Base-by-base conservation (phyloP, 2,113 vertebrate species). In the Dermatemys mawii region DNA sequence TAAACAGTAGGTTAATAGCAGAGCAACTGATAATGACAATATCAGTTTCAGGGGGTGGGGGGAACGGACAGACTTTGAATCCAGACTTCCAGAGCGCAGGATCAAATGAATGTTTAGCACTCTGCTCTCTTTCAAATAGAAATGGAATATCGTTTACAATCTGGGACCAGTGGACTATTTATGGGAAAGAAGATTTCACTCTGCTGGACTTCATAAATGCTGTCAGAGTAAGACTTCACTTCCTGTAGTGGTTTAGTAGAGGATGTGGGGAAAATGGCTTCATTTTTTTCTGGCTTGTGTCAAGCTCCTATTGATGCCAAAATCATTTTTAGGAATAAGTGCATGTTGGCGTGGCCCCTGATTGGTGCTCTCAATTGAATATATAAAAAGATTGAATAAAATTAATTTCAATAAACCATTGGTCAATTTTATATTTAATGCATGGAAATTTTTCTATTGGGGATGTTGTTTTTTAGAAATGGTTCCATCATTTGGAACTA, bases 81-180 rank as follows among this genome's bases (percentile, higher is more conserved):
- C 94, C 35, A 78, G 0, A 0, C 82, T 32, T 81, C 29, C 86
- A 67, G 81, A 95, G 54, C 78, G 35, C 14, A 78, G 89, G 38
- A 94, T 92, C 73, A 91, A 92, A 13, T 57, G 87, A 86, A n/a
- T 29, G 95, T 73, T 89, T 73, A 84, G 7, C 94, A 90, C 24
- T 88, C 14, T 84, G 87, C 51, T 96, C 88, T 94, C 95, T 97
- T 54, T 96, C 12, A 89, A 95, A 96, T 97, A 99, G 99, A 98
- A 99, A 99, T 92, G 98, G 99, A 92, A 99, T 99, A 94, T 99
- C 98, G 78, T 99, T 99, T 98, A 99, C 99, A 79, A 99, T 99
- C 97, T 99, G 99, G 99, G 99, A 99, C 97, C 99, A 98, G 92
- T 99, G 99, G 99, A 99, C 98, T 51, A 94, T 99, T 97, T 98